These are phyloP conservation scores for Drosophila nigricruria DNA, from an alignment of 2,888 invertebrate species.

Conservation along the genomic window DNA sequence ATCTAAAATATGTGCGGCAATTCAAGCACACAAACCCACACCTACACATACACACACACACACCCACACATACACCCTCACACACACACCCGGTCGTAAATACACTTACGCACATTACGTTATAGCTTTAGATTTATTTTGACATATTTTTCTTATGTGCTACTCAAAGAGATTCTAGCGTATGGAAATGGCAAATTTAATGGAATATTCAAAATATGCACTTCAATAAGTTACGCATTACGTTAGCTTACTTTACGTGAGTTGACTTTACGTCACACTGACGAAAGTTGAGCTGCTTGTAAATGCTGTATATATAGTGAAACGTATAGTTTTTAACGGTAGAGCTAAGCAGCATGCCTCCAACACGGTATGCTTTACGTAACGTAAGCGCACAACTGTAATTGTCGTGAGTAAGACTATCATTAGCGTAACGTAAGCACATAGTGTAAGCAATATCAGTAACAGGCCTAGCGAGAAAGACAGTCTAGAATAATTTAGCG, in stretches of 20 bases:
- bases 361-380: background rate
- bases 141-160: slow-evolving; percentile 23
- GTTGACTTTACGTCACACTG: background rate
- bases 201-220: slow-evolving; percentile 25
- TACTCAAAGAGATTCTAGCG: slow-evolving; percentile 20
- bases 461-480: too few relatives aligned
- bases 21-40: slow-evolving; percentile 34
- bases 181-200: slow-evolving; percentile 47
- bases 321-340: background rate
- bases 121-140: slow-evolving; percentile 43
- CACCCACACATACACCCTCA: too few relatives aligned
- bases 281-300: background rate
- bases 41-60: slow-evolving; percentile 12
- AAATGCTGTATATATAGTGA: background rate
- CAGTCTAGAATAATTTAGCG: too few relatives aligned
- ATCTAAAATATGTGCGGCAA: slow-evolving; percentile 71
- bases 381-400: slow-evolving; percentile 6
- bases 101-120: slow-evolving; percentile 47
- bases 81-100: slow-evolving; percentile 7
- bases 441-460: too few relatives aligned
- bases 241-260: slow-evolving; percentile 38
- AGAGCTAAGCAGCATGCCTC: background rate
- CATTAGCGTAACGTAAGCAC: too few relatives aligned
- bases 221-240: slow-evolving; percentile 25
- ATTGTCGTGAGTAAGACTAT: too few relatives aligned